Base-by-base conservation (phyloP, 2,113 vertebrate species). In the Cebus imitator region DNA sequence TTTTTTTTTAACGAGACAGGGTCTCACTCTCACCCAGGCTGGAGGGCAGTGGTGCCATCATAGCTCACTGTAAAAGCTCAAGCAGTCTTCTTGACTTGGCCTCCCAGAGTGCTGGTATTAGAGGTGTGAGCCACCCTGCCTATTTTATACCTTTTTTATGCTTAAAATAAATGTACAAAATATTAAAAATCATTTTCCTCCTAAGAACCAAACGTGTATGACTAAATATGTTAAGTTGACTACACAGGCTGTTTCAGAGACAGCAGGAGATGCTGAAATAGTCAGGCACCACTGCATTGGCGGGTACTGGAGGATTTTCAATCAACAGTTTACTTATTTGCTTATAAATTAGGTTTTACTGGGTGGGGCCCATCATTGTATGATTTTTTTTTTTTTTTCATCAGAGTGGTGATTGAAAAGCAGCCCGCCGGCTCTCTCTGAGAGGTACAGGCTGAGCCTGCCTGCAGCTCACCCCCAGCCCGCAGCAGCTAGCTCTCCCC, bases 201-300 rank as follows among this genome's bases (percentile, higher is more conserved):
- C 14, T 1, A n/a, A 87, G 70, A 52, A 64, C 37, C 35, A 37
- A n/a, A 25, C 6, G 8, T 50, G 17, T 21, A 1, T 8, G 27
- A 37, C 32, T 80, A 18, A 88, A 37, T 87, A 7, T 43, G 6
- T 35, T 20, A 27, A 10, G 32, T 10, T 72, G 25, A 21, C 75
- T 76, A 2, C 16, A 2, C 72, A 1, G 0, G n/a, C 86, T 58
- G 1, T 81, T 58, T 68, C 55, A 30, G 58, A 66, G 64, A 32
- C 2, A 0, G 37, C 2, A 0, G 20, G 13, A 7, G 12, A 7
- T n/a, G 20, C 11, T 13, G 32, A 90, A 30, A 23, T 4, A 8
- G 23, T n/a, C 37, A 6, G 0, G 20, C 12, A 1, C 20, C 13
- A 16, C 25, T 48, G 8, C 12, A 1, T n/a, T 1, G 3, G 57